These are phyloP conservation scores for Scaptomyza tumidula DNA, from an alignment of 2,888 invertebrate genomes.

Conservation along the genomic window DNA sequence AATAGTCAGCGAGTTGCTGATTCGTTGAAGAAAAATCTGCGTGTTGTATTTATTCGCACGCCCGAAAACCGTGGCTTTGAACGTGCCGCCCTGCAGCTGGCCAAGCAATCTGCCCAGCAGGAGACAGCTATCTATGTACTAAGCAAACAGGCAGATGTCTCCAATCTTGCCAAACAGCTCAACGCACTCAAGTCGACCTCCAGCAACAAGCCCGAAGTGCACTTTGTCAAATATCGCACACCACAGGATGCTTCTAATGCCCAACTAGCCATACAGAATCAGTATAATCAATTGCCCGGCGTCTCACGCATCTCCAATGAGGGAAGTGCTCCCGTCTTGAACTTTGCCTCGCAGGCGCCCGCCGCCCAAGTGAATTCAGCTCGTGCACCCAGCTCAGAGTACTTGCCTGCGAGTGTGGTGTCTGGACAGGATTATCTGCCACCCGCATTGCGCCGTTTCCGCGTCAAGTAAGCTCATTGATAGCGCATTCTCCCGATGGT, in stretches of 20 bases:
- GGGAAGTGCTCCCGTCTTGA: slow-evolving; percentile 79
- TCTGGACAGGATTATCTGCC: slow-evolving; percentile 66
- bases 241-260: slow-evolving; percentile 81
- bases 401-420: slow-evolving; percentile 53
- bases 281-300: slow-evolving; percentile 80
- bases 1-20: slow-evolving; percentile 64
- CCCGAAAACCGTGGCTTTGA: slow-evolving; percentile 81
- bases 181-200: slow-evolving; percentile 66
- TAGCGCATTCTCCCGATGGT: slow-evolving; percentile 36
- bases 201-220: slow-evolving; percentile 80
- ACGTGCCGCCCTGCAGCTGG: slow-evolving; percentile 75
- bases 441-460: slow-evolving; percentile 72
- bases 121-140: slow-evolving; percentile 82
- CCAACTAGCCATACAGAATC: slow-evolving; percentile 81
- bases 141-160: slow-evolving; percentile 78
- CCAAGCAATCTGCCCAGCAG: slow-evolving; percentile 77
- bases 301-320: slow-evolving; percentile 77
- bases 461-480: slow-evolving; percentile 61
- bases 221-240: slow-evolving; percentile 82
- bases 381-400: slow-evolving; percentile 48
- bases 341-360: slow-evolving; percentile 68
- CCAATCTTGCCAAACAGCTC: slow-evolving; percentile 75
- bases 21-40: slow-evolving; percentile 78
- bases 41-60: slow-evolving; percentile 82
- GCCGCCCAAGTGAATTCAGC: slow-evolving; percentile 21